Conservation (phyloP, 2,888 invertebrate genomes). For the Linyphia triangularis region DNA sequence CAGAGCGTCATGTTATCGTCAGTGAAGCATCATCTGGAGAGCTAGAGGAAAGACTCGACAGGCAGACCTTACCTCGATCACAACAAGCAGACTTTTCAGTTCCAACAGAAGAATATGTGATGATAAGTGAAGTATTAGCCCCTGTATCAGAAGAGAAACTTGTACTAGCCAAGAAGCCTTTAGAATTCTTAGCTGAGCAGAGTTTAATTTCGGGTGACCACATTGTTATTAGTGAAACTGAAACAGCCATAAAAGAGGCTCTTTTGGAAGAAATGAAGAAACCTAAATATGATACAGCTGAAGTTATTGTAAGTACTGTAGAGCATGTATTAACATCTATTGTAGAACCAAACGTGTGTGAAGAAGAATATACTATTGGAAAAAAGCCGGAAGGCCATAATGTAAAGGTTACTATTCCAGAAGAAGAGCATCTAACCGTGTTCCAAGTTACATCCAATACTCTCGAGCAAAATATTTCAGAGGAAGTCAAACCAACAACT, state of each 20-base stretch:
- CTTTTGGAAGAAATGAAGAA: conserved; percentile 60
- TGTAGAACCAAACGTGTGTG: conserved; percentile 74
- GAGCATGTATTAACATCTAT: conserved; percentile 76
- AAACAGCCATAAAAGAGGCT: conserved; percentile 74
- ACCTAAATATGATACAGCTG: conserved; percentile 61
- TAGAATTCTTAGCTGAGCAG: conserved; percentile 58
- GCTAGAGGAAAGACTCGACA: conserved; percentile 46
- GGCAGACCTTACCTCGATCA: conserved; percentile 54
- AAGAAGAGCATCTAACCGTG: conserved; percentile 67
- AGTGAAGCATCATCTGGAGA: conserved; percentile 58
- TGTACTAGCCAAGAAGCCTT: conserved; percentile 67
- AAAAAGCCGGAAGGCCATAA: conserved; percentile 31
- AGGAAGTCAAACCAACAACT: conserved; percentile 37
- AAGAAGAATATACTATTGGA: conserved; percentile 71
- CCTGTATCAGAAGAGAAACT: conserved; percentile 75
- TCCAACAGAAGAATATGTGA: conserved; percentile 74
- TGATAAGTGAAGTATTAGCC: conserved; percentile 71
- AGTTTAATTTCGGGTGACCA: conserved; percentile 70
- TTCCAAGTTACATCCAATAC: conserved; percentile 53
- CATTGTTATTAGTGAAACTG: conserved; percentile 66
- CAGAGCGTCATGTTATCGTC: conserved; percentile 72
- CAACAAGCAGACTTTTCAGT: conserved; percentile 67
- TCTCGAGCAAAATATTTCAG: conserved; percentile 44
- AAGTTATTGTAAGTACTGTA: conserved; percentile 65
- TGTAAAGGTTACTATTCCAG: conserved; percentile 64